A percentile compares a stretch with the other conserved stretches of the same genome.
phyloP scores from a whole-genome alignment of 2,113 vertebrate genomes.

The Chloroceryle aenea region DNA sequence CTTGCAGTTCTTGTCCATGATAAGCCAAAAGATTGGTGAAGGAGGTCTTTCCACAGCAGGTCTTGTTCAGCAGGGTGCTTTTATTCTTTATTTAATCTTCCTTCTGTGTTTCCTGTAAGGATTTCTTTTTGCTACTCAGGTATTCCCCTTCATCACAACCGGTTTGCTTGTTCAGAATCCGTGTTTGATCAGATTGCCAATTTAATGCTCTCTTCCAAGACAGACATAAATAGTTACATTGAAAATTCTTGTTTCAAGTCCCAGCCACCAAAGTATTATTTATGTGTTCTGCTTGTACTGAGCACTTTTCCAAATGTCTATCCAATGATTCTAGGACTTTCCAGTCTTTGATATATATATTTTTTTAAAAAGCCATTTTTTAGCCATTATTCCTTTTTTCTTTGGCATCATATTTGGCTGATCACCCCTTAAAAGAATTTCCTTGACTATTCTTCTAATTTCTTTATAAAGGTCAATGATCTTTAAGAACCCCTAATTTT shows the following conservation, averaged over 20 bases:
- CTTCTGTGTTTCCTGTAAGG: neutral
- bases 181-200: neutral
- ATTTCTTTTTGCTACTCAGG: neutral
- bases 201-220: neutral
- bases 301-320: neutral
- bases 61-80: neutral
- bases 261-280: neutral
- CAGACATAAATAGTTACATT: neutral
- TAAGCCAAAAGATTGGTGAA: rapidly evolving
- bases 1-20: neutral
- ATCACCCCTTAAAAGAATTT: neutral
- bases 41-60: neutral
- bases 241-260: neutral
- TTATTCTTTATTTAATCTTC: neutral
- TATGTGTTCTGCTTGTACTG: neutral
- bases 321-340: neutral
- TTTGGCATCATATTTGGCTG: neutral
- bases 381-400: neutral
- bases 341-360: neutral
- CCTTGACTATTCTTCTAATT: neutral
- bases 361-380: neutral
- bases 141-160: neutral
- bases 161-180: neutral
- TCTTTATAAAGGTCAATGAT: neutral
- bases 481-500: neutral